These are phyloP conservation scores for Rapana venosa DNA, from an alignment of 2,888 invertebrate genomes.

Conservation along the genomic window DNA sequence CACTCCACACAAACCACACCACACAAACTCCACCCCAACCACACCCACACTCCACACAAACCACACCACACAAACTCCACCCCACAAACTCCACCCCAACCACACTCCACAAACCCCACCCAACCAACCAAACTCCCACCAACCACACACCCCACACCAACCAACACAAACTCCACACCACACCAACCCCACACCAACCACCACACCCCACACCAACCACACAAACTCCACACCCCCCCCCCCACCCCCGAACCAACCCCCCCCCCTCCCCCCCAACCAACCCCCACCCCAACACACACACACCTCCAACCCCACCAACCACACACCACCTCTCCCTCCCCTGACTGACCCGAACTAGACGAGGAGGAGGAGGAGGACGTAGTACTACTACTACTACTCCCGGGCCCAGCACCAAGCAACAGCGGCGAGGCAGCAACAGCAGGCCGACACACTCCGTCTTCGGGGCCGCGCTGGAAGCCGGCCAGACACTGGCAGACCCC, in stretches of 20 bases:
- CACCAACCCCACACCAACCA: neutral
- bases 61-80: too few relatives aligned
- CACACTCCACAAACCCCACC: too few relatives aligned
- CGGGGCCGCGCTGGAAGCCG: neutral
- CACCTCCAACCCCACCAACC: neutral
- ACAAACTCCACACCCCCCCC: neutral
- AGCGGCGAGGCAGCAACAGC: neutral
- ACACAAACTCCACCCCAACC: too few relatives aligned
- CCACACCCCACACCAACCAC: neutral
- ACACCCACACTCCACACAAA: too few relatives aligned
- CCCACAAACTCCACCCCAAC: too few relatives aligned
- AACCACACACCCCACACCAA: neutral
- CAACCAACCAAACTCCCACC: neutral
- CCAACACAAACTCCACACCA: neutral
- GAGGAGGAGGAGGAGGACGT: neutral
- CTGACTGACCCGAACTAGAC: neutral
- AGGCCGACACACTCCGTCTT: neutral
- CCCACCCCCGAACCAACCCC: too few relatives aligned
- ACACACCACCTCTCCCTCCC: neutral
- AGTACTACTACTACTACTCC: neutral
- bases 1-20: too few relatives aligned
- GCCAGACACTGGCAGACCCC: conserved; percentile 28
- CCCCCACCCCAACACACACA: neutral
- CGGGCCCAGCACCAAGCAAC: too few relatives aligned
- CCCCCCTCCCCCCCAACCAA: too few relatives aligned